Percentiles rank a stretch among this genome's conserved stretches.
phyloP scores from a whole-genome alignment of 2,888 invertebrate species.

The Andrena chrysosceles region DNA sequence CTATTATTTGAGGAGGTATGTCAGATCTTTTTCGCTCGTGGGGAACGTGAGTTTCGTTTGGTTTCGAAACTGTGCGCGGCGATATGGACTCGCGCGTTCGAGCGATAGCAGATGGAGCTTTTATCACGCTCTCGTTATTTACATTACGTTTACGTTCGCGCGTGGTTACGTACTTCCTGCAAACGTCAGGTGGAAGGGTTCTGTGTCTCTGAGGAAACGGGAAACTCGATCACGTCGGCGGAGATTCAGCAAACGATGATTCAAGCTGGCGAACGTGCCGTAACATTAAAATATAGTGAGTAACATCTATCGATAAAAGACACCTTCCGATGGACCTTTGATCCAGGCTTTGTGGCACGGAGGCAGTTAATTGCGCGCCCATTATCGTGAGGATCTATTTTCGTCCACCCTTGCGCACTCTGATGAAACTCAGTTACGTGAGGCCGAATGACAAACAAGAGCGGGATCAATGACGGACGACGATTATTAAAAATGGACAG shows the following conservation, averaged over 20 bases:
- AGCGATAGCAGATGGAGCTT: neutral
- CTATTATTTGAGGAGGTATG: too few relatives aligned
- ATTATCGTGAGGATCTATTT: neutral
- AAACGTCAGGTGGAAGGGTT: slow-evolving; percentile 58
- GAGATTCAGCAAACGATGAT: slow-evolving; percentile 46
- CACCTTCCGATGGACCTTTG: slow-evolving; percentile 51
- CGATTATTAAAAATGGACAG: slow-evolving; percentile 11
- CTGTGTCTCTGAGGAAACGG: slow-evolving; percentile 15
- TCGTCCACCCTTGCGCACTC: neutral
- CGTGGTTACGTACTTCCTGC: slow-evolving; percentile 40
- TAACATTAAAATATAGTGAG: slow-evolving; percentile 59
- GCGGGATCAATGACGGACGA: neutral
- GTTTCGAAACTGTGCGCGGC: slow-evolving; percentile 4
- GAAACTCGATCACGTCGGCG: slow-evolving; percentile 57
- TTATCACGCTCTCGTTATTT: slow-evolving; percentile 28
- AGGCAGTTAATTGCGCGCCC: slow-evolving; percentile 38
- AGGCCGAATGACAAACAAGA: neutral
- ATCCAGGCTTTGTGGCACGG: slow-evolving; percentile 11
- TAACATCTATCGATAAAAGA: slow-evolving; percentile 54
- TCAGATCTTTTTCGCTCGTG: neutral
- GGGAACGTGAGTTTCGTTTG: neutral
- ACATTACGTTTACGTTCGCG: slow-evolving; percentile 28
- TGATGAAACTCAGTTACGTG: neutral
- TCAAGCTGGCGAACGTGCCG: slow-evolving; percentile 63
- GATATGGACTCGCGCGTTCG: slow-evolving; percentile 12